Evolutionary conservation across 2,888 invertebrate species (phyloP), one percentile per base, ranked within the genome.

Genomic region (Microctonus hyperodae): DNA sequence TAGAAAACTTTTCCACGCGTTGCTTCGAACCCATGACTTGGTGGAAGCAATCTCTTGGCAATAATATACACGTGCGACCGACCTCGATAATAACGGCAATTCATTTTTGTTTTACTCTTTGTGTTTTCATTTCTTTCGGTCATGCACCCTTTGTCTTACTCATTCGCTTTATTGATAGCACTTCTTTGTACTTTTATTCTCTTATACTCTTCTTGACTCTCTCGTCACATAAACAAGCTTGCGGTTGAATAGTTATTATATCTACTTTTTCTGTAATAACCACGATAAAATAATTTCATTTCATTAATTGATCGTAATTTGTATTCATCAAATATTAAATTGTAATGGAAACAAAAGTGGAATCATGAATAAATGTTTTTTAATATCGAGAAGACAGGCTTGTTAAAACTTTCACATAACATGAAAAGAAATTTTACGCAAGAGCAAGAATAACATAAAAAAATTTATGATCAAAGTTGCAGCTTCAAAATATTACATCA

Each of bases 21-120:
- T 68, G 51, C 56, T 31, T 11, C 67, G 53, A 63, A 66, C 72
- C 68, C 68, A 70, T 67, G 68, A 72, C 68, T 72, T 57, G 63
- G 64, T 68, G 67, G 69, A 70, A 73, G 72, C 74, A 75, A 75
- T 74, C 75, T 76, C 74, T 73, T 67, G 75, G 75, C 77, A 76
- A 79, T 79, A 78, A 79, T 78, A 77, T 76, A 77, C 77, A 79
- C 76, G 75, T 78, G 79, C 72, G 73, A 69, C 73, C 71, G 60
- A 68, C 64, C 72, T 72, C 70, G 71, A 73, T 75, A 74, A 76
- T 75, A 78, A 73, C 71, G 73, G 73, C 70, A 74, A 74, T 72
- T 75, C 71, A 68, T 69, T 69, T 69, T 65, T 70, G 68, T 44
- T 65, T 66, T 62, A 22, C 58, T 65, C 60, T 58, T 68, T 58